Percentiles rank a stretch among this genome's conserved stretches.
phyloP scores from a whole-genome alignment of 2,797 vertebrate genomes.

The Pipistrellus pipistrellus region DNA sequence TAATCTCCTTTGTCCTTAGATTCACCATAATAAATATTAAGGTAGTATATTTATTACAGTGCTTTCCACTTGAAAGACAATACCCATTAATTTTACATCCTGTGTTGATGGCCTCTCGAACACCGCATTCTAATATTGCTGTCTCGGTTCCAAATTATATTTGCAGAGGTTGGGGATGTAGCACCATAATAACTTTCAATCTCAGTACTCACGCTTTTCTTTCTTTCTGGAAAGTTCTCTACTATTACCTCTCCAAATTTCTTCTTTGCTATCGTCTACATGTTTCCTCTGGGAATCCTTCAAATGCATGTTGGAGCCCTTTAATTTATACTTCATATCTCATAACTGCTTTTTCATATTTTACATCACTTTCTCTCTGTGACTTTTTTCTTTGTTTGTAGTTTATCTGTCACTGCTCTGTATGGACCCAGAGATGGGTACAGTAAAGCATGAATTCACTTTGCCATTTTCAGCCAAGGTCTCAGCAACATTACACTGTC shows the following conservation, averaged over 20 bases:
- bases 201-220: conserved; percentile 1
- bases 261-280: not conserved
- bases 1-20: conserved; percentile 77
- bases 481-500: not conserved
- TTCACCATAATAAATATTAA: conserved; percentile 76
- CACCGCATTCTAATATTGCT: conserved; percentile 8
- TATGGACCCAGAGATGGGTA: not conserved
- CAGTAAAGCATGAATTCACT: not conserved
- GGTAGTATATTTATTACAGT: conserved; percentile 76
- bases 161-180: not conserved
- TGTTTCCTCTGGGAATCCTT: not conserved
- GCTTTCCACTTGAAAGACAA: conserved; percentile 77
- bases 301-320: not conserved
- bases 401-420: not conserved
- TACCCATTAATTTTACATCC: conserved; percentile 68
- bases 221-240: conserved; percentile 46
- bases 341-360: not conserved
- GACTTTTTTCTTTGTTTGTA: not conserved
- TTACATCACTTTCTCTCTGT: not conserved
- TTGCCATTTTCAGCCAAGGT: not conserved
- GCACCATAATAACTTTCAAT: not conserved
- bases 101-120: conserved; percentile 8
- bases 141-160: conserved; percentile 63
- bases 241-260: not conserved
- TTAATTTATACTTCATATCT: not conserved